phyloP scores from a whole-genome alignment of 2,113 vertebrate species.

The Channa maculata region DNA sequence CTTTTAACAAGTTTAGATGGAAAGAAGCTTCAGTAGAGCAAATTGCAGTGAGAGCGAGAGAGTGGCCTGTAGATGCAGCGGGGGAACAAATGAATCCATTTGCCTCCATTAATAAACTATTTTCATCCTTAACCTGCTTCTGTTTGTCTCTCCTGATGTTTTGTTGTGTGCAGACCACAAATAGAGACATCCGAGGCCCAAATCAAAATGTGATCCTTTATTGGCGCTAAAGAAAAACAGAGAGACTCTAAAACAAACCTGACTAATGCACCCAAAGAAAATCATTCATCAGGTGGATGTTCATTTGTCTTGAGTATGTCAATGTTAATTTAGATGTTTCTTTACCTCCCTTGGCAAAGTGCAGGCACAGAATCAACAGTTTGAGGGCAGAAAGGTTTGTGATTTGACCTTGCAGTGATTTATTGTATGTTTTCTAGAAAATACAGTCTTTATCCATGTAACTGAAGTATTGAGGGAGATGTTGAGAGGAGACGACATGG shows the following conservation, averaged over 20 bases:
- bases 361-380: background rate
- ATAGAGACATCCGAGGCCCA: slow-evolving; percentile 23
- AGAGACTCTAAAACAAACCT: background rate
- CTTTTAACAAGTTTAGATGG: slow-evolving; percentile 18
- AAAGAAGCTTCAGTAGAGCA: slow-evolving; percentile 32
- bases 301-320: background rate
- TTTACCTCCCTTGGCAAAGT: background rate
- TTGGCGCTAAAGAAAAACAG: slow-evolving; percentile 2
- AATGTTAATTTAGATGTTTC: background rate
- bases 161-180: slow-evolving; percentile 30
- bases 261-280: background rate
- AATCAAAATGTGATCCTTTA: slow-evolving; percentile 27
- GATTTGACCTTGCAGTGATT: slow-evolving; percentile 10
- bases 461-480: background rate
- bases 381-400: background rate
- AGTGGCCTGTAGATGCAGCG: slow-evolving; percentile 8
- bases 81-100: slow-evolving; percentile 62
- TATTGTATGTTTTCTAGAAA: background rate
- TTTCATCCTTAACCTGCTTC: slow-evolving; percentile 53
- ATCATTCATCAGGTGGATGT: background rate
- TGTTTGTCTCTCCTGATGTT: slow-evolving; percentile 29
- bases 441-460: background rate
- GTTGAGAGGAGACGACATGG: background rate
- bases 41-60: slow-evolving; percentile 42
- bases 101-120: slow-evolving; percentile 62